These are phyloP conservation scores for Glyphotaelius pellucidus DNA, from an alignment of 2,888 invertebrate species.

Conservation along the genomic window DNA sequence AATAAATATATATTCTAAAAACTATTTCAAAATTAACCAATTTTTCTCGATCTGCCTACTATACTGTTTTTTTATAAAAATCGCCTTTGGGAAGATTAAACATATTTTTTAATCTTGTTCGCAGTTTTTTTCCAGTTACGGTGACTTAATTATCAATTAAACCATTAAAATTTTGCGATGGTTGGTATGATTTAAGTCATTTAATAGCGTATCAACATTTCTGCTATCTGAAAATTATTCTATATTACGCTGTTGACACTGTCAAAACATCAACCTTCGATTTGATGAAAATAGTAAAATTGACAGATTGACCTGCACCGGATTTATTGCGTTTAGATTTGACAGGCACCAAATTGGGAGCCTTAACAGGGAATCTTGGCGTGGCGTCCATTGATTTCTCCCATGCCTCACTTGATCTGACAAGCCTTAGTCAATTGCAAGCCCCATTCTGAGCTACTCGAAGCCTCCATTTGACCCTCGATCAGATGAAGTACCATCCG, in stretches of 20 bases:
- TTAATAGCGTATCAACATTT: too few relatives aligned
- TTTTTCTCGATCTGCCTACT: background rate
- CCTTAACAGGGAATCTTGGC: background rate
- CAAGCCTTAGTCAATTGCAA: slow-evolving; percentile 19
- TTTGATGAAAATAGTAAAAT: background rate
- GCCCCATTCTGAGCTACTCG: slow-evolving; percentile 25
- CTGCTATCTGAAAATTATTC: too few relatives aligned
- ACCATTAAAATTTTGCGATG: too few relatives aligned
- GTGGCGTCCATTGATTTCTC: background rate
- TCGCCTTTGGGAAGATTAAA: background rate
- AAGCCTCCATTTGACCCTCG: slow-evolving; percentile 17
- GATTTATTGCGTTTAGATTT: background rate
- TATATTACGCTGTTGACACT: background rate
- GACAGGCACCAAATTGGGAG: background rate
- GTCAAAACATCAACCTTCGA: background rate
- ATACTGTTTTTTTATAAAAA: background rate
- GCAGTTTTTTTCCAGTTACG: too few relatives aligned
- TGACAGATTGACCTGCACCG: background rate
- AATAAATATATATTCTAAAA: too few relatives aligned
- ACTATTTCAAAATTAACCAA: too few relatives aligned
- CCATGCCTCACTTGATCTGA: slow-evolving; percentile 19
- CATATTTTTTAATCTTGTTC: background rate
- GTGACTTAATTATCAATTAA: too few relatives aligned
- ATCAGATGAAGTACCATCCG: slow-evolving; percentile 22
- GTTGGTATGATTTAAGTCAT: too few relatives aligned